These are phyloP conservation scores for Dioctria linearis DNA, from an alignment of 2,888 invertebrate species.

Conservation along the genomic window DNA sequence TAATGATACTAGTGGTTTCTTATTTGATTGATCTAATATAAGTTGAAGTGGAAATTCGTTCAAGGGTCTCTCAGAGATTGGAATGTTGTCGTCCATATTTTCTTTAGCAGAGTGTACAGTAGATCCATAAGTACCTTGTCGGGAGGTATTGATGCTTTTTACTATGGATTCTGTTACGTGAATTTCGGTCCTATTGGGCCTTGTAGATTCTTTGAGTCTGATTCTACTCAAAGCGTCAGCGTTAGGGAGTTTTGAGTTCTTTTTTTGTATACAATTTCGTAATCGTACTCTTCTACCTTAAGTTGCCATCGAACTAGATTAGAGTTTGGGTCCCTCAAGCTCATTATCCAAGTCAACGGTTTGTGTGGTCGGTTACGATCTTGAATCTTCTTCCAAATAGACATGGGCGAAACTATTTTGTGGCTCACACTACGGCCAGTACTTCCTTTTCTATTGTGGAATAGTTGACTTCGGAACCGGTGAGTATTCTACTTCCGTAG, in stretches of 20 bases:
- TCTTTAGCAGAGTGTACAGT: no score
- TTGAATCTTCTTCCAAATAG: no score
- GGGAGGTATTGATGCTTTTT: neutral
- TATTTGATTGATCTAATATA: conserved; percentile 47
- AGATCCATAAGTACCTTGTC: conserved; percentile 36
- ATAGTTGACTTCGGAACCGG: no score
- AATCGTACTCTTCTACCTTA: conserved; percentile 59
- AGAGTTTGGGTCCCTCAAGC: conserved; percentile 30
- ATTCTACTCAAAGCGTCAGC: conserved; percentile 57
- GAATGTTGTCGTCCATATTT: conserved; percentile 43
- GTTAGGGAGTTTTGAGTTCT: conserved; percentile 58
- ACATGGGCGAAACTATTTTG: no score
- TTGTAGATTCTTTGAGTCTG: neutral
- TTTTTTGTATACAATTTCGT: conserved; percentile 59
- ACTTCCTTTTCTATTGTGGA: no score
- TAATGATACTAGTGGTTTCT: conserved; percentile 28
- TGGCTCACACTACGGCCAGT: no score
- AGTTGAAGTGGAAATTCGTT: conserved; percentile 59
- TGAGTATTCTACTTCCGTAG: no score
- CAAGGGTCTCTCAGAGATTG: conserved; percentile 54
- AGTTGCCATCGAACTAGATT: conserved; percentile 56
- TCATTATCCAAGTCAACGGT: conserved; percentile 41
- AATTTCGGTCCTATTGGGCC: neutral
- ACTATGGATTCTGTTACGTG: neutral
- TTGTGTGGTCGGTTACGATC: conserved; percentile 55